A percentile compares a stretch with the other conserved stretches of the same genome.
Conservation (phyloP, 2,888 invertebrate species). For the Tetragnatha montana region DNA sequence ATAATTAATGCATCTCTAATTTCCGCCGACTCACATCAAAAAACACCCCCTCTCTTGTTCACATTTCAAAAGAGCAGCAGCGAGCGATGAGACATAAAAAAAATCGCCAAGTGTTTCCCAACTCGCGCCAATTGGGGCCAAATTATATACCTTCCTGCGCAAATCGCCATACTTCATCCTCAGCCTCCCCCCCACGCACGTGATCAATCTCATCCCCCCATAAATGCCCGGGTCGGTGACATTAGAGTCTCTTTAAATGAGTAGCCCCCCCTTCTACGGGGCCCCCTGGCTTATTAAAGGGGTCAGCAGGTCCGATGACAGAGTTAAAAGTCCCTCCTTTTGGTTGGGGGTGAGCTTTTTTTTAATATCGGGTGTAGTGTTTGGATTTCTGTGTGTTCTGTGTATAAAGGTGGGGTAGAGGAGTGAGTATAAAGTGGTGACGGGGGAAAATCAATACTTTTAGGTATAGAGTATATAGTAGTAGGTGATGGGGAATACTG, state of each 20-base stretch:
- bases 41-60: not conserved
- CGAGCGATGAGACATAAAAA: not conserved
- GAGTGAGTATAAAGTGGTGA: not conserved
- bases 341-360: not conserved
- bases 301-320: conserved; percentile 49
- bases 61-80: not conserved
- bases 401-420: not conserved
- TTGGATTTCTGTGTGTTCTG: no score
- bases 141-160: conserved; percentile 54
- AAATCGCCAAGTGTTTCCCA: conserved; percentile 24
- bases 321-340: conserved; percentile 36
- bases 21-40: no score
- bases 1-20: no score
- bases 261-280: conserved; percentile 6
- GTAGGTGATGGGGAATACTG: no score
- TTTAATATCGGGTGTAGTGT: conserved; percentile 1
- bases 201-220: conserved; percentile 47
- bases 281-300: conserved; percentile 32
- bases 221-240: conserved; percentile 64
- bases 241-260: conserved; percentile 44
- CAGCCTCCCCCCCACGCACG: not conserved
- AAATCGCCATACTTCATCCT: conserved; percentile 31
- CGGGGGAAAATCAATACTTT: no score
- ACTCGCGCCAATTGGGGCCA: conserved; percentile 6
- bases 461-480: no score